phyloP scores from a whole-genome alignment of 2,888 invertebrate genomes.

The Dysmachus trigonus region DNA sequence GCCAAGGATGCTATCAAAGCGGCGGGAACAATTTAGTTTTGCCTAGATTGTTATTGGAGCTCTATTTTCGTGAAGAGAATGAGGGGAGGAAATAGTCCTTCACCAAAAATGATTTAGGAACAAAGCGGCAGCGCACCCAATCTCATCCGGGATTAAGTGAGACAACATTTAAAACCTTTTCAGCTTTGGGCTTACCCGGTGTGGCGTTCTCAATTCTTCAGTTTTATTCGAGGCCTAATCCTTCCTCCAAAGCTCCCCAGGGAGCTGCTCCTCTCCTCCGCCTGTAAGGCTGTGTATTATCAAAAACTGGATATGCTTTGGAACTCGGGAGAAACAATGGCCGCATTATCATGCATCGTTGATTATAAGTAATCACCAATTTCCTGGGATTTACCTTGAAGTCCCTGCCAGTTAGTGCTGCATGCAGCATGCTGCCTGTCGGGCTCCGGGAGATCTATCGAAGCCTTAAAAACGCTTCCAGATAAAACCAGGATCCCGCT shows the following conservation, averaged over 20 bases:
- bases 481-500: constrained; percentile 1
- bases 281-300: background rate
- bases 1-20: background rate
- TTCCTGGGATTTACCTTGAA: constrained; percentile 6
- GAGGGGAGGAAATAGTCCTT: background rate
- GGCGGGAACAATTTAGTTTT: background rate
- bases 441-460: background rate
- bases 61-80: background rate
- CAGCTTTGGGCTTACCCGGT: background rate
- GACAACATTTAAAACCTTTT: background rate
- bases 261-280: background rate
- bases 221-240: background rate
- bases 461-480: background rate
- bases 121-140: background rate
- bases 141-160: background rate
- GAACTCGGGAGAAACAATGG: background rate
- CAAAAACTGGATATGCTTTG: background rate
- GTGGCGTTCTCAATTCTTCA: background rate
- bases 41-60: background rate
- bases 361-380: constrained; percentile 23
- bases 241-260: background rate
- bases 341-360: constrained; percentile 11
- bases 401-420: background rate
- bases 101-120: background rate
- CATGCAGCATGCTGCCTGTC: background rate